Evolutionary conservation across 2,888 invertebrate species (phyloP).

Genomic region (Drosophila lacicola): DNA sequence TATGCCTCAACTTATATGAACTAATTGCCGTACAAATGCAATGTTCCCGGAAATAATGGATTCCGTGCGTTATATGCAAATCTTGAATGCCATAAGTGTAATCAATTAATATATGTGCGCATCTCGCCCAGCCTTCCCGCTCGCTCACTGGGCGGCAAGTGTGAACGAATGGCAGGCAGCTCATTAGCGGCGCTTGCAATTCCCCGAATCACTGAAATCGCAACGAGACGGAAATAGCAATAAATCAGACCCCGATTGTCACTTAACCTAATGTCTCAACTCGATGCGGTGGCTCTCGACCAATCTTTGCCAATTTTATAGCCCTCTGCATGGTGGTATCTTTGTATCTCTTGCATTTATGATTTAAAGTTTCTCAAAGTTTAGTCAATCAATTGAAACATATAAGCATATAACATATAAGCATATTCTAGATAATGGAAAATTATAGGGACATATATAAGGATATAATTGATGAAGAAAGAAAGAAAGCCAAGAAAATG

Average conservation of each 20-base stretch:
- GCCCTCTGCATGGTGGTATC: background rate
- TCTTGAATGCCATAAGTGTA: conserved; percentile 72
- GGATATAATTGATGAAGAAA: no score
- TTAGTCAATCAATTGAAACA: no score
- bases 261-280: conserved; percentile 71
- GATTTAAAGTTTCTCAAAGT: no score
- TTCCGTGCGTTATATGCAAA: conserved; percentile 63
- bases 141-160: conserved; percentile 31
- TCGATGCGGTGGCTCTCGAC: conserved; percentile 15
- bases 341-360: background rate
- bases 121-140: conserved; percentile 12
- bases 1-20: conserved; percentile 70
- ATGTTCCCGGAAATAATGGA: conserved; percentile 84
- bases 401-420: no score
- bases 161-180: conserved; percentile 67
- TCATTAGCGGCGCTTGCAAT: conserved; percentile 83
- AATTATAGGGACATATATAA: no score
- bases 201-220: conserved; percentile 83
- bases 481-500: no score
- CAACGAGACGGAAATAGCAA: conserved; percentile 83
- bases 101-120: conserved; percentile 72
- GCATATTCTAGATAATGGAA: no score
- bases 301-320: conserved; percentile 15
- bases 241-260: conserved; percentile 79
- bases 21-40: conserved; percentile 85